These are phyloP conservation scores for Catostomus latipinnis DNA, from an alignment of 2,797 vertebrate species.

Conservation along the genomic window DNA sequence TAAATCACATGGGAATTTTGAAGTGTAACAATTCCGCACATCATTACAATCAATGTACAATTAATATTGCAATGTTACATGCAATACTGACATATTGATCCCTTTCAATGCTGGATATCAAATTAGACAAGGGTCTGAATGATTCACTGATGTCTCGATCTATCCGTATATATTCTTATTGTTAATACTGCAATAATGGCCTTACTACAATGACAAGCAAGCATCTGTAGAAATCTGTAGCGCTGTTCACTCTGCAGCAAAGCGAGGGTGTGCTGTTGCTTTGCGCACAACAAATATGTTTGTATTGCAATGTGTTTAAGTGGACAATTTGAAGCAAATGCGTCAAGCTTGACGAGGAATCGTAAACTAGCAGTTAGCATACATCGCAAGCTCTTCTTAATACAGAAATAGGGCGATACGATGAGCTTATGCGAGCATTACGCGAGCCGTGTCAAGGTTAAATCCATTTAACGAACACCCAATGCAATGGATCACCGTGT, in stretches of 20 bases:
- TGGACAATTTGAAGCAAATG: background rate
- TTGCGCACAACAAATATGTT: background rate
- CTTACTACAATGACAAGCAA: background rate
- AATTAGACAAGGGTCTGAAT: background rate
- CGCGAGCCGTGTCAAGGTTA: constrained; percentile 39
- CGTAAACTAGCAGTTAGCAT: background rate
- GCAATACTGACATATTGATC: background rate
- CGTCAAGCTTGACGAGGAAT: background rate
- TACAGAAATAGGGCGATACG: background rate
- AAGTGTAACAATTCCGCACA: background rate
- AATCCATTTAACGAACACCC: constrained; percentile 10
- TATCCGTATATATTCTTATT: background rate
- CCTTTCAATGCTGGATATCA: background rate
- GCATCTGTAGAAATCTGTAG: background rate
- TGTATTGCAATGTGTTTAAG: background rate
- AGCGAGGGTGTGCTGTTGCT: background rate
- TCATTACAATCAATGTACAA: background rate
- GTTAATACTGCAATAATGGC: background rate
- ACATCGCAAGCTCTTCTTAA: background rate
- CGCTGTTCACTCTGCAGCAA: background rate
- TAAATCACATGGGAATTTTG: background rate
- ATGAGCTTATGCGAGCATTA: constrained; percentile 41
- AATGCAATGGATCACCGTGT: background rate
- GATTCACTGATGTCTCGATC: background rate
- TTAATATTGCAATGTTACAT: background rate